phyloP scores from a whole-genome alignment of 2,797 vertebrate species.

The Lithobates sylvaticus region DNA sequence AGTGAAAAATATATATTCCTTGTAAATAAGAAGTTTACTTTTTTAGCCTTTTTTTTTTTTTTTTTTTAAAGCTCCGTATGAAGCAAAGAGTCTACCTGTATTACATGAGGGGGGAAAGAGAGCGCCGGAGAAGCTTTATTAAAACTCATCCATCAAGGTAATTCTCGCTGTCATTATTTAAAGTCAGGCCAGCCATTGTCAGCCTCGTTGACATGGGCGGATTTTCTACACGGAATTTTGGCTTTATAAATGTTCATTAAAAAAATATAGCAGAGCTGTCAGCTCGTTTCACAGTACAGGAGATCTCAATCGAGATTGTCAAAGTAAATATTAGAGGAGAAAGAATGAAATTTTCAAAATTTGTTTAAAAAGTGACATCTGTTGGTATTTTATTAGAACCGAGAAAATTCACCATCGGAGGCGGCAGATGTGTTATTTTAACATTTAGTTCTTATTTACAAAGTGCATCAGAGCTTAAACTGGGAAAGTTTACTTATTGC shows the following conservation, averaged over 20 bases:
- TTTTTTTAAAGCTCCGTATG: no score
- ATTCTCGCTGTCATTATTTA: constrained; percentile 26
- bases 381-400: constrained; percentile 24
- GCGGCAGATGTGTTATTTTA: constrained; percentile 14
- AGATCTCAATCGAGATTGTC: constrained; percentile 20
- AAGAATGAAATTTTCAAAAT: constrained; percentile 18
- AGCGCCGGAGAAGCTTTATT: neutral
- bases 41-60: no score
- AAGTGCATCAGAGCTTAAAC: neutral
- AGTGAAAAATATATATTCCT: no score
- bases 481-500: neutral
- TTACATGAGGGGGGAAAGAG: neutral
- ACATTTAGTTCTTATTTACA: constrained; percentile 31
- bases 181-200: neutral
- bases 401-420: neutral
- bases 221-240: constrained; percentile 9
- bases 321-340: constrained; percentile 29
- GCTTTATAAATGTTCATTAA: constrained; percentile 31
- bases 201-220: constrained; percentile 21
- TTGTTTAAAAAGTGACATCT: constrained; percentile 18
- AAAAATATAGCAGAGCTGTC: constrained; percentile 26
- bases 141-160: constrained; percentile 28
- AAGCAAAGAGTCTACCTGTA: constrained; percentile 8
- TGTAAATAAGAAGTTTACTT: no score
- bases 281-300: constrained; percentile 18